Percentiles rank a stretch among this genome's conserved stretches.
phyloP scores from a whole-genome alignment of 2,888 invertebrate genomes.

The Tinea pellionella region DNA sequence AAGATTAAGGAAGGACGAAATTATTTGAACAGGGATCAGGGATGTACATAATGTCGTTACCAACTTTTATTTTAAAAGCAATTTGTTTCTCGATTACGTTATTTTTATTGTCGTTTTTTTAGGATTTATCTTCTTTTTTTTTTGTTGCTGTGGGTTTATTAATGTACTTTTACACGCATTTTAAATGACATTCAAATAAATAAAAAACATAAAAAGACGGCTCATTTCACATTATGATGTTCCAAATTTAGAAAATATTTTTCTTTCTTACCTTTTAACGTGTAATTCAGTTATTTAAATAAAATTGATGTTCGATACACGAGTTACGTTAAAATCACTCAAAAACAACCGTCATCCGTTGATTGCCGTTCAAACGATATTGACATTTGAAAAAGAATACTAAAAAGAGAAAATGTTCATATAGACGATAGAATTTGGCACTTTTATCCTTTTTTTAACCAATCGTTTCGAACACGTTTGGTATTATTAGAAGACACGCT shows the following conservation, averaged over 20 bases:
- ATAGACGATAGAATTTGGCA: neutral
- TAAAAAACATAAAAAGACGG: too few relatives aligned
- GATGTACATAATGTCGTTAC: constrained; percentile 1
- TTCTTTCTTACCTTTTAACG: neutral
- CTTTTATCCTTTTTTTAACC: neutral
- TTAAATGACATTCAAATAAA: too few relatives aligned
- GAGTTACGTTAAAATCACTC: neutral
- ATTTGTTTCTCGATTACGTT: neutral
- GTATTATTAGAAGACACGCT: neutral
- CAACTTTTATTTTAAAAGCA: constrained; percentile 1
- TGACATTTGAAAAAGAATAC: constrained; percentile 3
- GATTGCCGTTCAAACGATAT: constrained; percentile 4
- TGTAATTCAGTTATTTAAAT: constrained; percentile 1
- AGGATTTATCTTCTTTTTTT: neutral
- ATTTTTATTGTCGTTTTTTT: constrained; percentile 2
- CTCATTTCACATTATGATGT: neutral
- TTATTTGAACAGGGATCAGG: constrained; percentile 10
- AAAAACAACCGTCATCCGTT: neutral
- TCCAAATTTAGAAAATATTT: neutral
- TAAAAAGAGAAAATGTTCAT: neutral
- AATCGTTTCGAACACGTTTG: neutral
- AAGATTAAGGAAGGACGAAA: constrained; percentile 7
- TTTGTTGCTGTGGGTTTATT: neutral
- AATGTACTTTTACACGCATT: too few relatives aligned
- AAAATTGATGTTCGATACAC: neutral